Conservation (phyloP, 2,888 invertebrate genomes). For the Antheraea yamamai region DNA sequence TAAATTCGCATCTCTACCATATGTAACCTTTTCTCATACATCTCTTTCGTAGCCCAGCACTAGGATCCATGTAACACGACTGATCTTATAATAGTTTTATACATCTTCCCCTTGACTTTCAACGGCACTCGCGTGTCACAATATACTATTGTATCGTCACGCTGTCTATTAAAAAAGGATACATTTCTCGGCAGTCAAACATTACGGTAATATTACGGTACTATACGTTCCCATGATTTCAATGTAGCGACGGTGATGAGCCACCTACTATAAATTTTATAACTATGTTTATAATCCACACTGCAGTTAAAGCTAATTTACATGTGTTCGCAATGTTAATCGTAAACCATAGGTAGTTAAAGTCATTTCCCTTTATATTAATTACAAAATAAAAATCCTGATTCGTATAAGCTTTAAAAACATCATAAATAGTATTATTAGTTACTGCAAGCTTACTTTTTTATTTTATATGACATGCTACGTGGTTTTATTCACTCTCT, state of each 20-base stretch:
- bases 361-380: conserved; percentile 14
- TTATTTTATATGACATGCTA: too few relatives aligned
- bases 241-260: conserved; percentile 22
- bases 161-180: too few relatives aligned
- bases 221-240: conserved; percentile 24
- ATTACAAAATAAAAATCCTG: background rate
- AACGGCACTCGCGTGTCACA: too few relatives aligned
- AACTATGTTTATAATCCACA: conserved; percentile 34
- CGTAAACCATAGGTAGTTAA: conserved; percentile 39
- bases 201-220: background rate
- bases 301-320: conserved; percentile 47
- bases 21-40: too few relatives aligned
- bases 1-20: too few relatives aligned
- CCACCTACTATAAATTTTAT: conserved; percentile 30
- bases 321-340: conserved; percentile 49
- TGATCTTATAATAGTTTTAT: too few relatives aligned
- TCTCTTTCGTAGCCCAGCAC: too few relatives aligned
- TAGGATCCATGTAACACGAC: too few relatives aligned
- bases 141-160: too few relatives aligned
- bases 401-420: background rate
- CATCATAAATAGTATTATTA: background rate
- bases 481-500: too few relatives aligned
- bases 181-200: too few relatives aligned
- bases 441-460: background rate
- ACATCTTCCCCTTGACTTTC: too few relatives aligned